Evolutionary conservation across 2,113 vertebrate species (phyloP).

Genomic region (Phocoena sinus): DNA sequence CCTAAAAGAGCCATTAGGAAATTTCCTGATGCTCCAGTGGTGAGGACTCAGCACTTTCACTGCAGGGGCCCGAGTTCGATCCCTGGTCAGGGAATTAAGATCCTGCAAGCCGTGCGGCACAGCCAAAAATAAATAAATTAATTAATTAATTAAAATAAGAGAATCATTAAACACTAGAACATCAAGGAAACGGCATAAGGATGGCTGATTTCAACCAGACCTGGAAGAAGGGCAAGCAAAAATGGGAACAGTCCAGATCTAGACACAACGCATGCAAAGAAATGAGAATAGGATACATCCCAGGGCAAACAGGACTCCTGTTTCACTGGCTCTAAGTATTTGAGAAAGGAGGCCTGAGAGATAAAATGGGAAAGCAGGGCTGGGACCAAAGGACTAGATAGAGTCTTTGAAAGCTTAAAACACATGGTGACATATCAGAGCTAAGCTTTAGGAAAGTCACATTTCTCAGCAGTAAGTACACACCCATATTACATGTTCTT

Average conservation of each 20-base stretch:
- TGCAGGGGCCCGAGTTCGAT: neutral
- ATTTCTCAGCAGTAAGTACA: neutral
- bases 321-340: neutral
- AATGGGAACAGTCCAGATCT: neutral
- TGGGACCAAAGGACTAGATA: neutral
- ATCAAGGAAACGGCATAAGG: neutral
- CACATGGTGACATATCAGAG: neutral
- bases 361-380: neutral
- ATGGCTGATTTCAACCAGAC: neutral
- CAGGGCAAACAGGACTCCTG: neutral
- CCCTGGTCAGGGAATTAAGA: neutral
- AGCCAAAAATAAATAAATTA: neutral
- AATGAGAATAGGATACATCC: neutral
- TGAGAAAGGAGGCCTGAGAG: neutral
- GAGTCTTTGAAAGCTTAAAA: neutral
- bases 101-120: neutral
- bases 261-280: neutral
- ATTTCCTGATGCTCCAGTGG: neutral
- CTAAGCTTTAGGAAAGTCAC: neutral
- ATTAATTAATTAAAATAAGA: no score
- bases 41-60: neutral
- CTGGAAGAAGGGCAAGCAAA: neutral
- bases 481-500: accelerated
- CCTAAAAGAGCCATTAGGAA: neutral
- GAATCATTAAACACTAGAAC: neutral